Evolutionary conservation across 2,888 invertebrate species (phyloP).

Genomic region (Aproaerema taeniolella): DNA sequence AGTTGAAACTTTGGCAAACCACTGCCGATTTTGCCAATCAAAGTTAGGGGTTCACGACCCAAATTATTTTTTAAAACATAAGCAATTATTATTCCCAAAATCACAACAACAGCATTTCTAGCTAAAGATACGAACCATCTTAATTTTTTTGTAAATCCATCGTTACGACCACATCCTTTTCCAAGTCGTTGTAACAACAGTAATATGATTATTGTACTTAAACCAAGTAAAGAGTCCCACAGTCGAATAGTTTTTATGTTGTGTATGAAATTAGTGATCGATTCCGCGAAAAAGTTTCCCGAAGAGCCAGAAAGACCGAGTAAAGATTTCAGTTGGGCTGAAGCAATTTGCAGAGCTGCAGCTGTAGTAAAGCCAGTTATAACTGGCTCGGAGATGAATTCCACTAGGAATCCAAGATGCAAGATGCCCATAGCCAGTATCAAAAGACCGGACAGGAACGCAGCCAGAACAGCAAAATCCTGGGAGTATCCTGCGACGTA

Average conservation of each 20-base stretch:
- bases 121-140: conserved; percentile 82
- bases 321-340: conserved; percentile 86
- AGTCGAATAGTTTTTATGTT: conserved; percentile 77
- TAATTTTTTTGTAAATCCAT: conserved; percentile 58
- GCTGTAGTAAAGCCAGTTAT: conserved; percentile 91
- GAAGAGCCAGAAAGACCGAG: conserved; percentile 80
- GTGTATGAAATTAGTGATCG: conserved; percentile 77
- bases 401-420: conserved; percentile 88
- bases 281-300: conserved; percentile 81
- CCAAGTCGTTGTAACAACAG: conserved; percentile 80
- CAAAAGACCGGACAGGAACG: conserved; percentile 85
- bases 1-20: conserved; percentile 82
- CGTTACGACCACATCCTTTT: conserved; percentile 67
- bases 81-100: conserved; percentile 83
- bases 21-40: conserved; percentile 81
- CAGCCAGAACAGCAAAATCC: conserved; percentile 83
- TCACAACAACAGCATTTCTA: conserved; percentile 88
- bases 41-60: conserved; percentile 74
- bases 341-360: conserved; percentile 91
- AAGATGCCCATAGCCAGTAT: conserved; percentile 84
- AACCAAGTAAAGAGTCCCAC: conserved; percentile 83
- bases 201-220: conserved; percentile 79
- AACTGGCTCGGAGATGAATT: conserved; percentile 91
- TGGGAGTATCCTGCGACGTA: conserved; percentile 79
- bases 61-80: conserved; percentile 43